Conservation (phyloP, 2,888 invertebrate species). For the Hipparchia sbordonii region DNA sequence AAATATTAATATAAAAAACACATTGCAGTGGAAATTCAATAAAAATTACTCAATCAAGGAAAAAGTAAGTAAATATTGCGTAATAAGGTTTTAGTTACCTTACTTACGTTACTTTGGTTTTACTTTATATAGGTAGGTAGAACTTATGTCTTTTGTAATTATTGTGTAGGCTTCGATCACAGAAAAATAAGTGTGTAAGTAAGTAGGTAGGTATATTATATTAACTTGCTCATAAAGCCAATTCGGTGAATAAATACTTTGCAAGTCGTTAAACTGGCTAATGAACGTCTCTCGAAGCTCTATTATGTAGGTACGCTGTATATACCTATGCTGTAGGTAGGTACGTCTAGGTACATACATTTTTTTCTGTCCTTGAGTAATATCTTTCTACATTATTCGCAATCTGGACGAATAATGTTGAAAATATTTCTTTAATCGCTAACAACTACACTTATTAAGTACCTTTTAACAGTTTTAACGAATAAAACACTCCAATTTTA, state of each 20-base stretch:
- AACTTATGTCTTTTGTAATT: neutral
- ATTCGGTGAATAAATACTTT: constrained; percentile 12
- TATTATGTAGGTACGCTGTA: neutral
- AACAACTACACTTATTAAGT: neutral
- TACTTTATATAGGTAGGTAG: neutral
- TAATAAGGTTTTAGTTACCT: neutral
- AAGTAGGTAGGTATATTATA: neutral
- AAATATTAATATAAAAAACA: neutral
- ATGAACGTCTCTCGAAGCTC: neutral
- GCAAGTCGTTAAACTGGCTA: constrained; percentile 2
- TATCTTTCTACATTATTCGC: no score
- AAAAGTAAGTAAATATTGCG: neutral
- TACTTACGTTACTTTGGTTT: no score
- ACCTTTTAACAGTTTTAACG: no score
- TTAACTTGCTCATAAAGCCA: constrained; percentile 3
- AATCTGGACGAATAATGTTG: constrained; percentile 12
- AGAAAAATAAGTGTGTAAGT: no score
- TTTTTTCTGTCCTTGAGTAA: constrained; percentile 37
- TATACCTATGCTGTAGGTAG: neutral
- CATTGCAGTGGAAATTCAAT: neutral
- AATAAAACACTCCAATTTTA: no score
- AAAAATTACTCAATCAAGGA: neutral
- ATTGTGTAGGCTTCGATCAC: neutral
- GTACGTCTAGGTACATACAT: neutral
- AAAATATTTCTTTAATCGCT: constrained; percentile 34